A percentile compares a stretch with the other conserved stretches of the same genome.
Conservation (phyloP, 1,140 invertebrate species). For the Leucophenga varia region DNA sequence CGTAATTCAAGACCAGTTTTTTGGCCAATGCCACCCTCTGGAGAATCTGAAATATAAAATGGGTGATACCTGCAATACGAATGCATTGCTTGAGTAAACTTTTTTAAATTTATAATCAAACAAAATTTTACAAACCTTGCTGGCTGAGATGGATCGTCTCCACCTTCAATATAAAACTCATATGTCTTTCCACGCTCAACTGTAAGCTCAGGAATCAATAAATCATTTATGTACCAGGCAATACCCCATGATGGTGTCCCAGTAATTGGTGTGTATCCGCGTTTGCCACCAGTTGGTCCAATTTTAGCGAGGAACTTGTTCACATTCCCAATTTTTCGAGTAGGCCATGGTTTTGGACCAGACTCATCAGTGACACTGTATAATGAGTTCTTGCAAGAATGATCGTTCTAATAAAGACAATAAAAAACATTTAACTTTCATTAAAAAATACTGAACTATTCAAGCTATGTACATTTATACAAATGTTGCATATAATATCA, state of each 20-base stretch:
- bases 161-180: constrained; percentile 82
- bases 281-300: constrained; percentile 78
- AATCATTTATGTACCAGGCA: constrained; percentile 92
- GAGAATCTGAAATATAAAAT: constrained; percentile 87
- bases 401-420: constrained; percentile 45
- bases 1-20: constrained; percentile 69
- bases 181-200: constrained; percentile 88
- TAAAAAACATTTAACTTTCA: too few species aligned
- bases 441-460: too few species aligned
- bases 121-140: constrained; percentile 58
- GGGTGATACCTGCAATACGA: constrained; percentile 75
- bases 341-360: constrained; percentile 68
- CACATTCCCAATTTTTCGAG: constrained; percentile 57
- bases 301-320: constrained; percentile 73
- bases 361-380: constrained; percentile 58
- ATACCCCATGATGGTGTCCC: constrained; percentile 85
- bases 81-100: background rate
- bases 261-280: constrained; percentile 79
- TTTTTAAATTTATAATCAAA: background rate
- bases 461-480: too few species aligned
- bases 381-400: constrained; percentile 51
- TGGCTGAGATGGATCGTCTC: constrained; percentile 67
- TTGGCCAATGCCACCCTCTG: constrained; percentile 80
- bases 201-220: constrained; percentile 85
- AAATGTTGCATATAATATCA: too few species aligned